Base-by-base conservation (phyloP, 2,113 vertebrate genomes). In the Cheirogaleus medius region DNA sequence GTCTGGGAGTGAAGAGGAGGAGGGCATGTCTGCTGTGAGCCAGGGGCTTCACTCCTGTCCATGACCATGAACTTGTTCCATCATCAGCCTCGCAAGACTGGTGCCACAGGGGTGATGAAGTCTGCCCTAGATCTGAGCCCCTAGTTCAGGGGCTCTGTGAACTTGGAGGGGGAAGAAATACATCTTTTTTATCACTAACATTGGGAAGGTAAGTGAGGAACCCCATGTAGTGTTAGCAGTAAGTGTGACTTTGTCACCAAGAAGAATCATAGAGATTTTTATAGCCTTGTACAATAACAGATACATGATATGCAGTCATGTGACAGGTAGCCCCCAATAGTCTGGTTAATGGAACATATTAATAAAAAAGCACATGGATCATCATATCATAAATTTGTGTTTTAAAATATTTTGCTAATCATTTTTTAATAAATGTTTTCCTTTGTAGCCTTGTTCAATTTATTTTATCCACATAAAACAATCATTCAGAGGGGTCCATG, bases 361-460 rank as follows among this genome's bases (percentile, higher is more conserved):
- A 27, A 52, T 39, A 74, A 29, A 49, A 93, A 87, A 73, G 73
- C 37, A 73, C 20, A 5, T 34, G 34, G 11, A 17, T 71, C n/a
- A 52, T 20, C 42, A 58, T 32, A n/a, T 60, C 20, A 52, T 27
- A 81, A 91, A 56, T 56, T 44, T 83, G 27, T 80, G 39, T 66
- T 93, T 44, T 83, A 49, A 93, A 80, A 81, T 56, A 71, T 37
- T 66, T 86, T 39, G 32, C 60, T 42, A 54, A 78, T 73, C 39
- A 76, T 49, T 69, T 34, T 84, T 66, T n/a, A 7, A 17, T 54
- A 90, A 69, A 77, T 37, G 3, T 15, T 64, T 85, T 93, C 13
- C 68, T 69, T 87, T 58, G 8, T 81, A 71, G 82, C 8, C 0
- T 29, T 77, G 32, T 88, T n/a, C 39, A 49, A 81, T 86, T 63